These are phyloP conservation scores for Oikopleura vanhoeffeni DNA, from an alignment of 23 tunicate genomes.

Conservation along the genomic window DNA sequence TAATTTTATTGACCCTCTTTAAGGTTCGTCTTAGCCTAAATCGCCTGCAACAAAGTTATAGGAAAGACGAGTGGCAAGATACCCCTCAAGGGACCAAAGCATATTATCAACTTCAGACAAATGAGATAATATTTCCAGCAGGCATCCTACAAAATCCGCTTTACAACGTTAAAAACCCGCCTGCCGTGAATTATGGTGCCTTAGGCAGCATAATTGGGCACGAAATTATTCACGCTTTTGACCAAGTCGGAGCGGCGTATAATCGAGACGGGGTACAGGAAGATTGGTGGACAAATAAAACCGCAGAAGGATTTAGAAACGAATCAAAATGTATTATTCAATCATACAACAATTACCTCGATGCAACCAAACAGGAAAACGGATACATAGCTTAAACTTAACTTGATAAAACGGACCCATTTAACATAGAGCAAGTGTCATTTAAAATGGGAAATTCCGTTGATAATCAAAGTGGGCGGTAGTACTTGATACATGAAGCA, in stretches of 20 bases:
- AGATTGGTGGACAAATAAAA: neutral
- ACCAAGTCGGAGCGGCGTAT: neutral
- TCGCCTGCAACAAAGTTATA: neutral
- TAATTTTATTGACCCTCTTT: no score
- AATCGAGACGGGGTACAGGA: neutral
- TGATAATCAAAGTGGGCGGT: no score
- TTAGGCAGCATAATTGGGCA: neutral
- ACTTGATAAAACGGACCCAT: no score
- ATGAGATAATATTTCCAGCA: neutral
- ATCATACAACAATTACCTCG: neutral
- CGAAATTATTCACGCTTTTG: slow-evolving; percentile 7
- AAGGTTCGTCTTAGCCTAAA: neutral
- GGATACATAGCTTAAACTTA: no score
- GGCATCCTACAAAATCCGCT: neutral
- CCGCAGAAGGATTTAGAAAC: neutral
- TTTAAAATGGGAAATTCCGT: no score
- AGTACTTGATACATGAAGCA: no score
- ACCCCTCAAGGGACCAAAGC: neutral
- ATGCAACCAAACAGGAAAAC: neutral
- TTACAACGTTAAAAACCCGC: neutral
- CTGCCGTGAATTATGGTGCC: slow-evolving; percentile 3
- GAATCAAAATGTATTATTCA: neutral
- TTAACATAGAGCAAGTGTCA: no score
- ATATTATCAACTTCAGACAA: neutral
- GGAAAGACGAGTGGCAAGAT: neutral